Evolutionary conservation across 2,888 invertebrate species (phyloP), one percentile per base, ranked within the genome.

Genomic region (Agelastica alni): DNA sequence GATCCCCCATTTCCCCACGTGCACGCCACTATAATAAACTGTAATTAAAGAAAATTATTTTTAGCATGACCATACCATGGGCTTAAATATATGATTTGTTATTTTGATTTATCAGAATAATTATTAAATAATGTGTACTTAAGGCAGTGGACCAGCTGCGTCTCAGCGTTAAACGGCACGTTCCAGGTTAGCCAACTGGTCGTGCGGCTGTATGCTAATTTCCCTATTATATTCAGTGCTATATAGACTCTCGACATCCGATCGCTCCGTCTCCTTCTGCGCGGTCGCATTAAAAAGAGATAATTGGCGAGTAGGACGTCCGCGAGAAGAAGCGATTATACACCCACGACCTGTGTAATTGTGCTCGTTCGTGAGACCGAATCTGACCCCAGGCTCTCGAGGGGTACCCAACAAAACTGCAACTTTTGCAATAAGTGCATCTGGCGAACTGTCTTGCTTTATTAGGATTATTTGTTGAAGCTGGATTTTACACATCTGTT

Each of bases 81-180:
- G 71, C 70, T 70, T 73, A 73, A 73, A 74, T 71, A 72, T 73
- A 75, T 71, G 75, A 77, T 76, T 76, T 73, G 76, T 75, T 75
- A 75, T 75, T 77, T 77, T 76, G 76, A 77, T 77, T 77, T 76
- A 77, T 77, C 76, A 74, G 76, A 77, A 76, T 76, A 76, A 77
- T 76, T 76, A 76, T 76, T 76, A 75, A 77, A 77, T 76, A 76
- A 76, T 75, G 74, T 69, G 69, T 73, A 75, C 74, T 76, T 75
- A 75, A 64, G 52, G 60, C 70, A 69, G 68, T 55, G 58, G 68
- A 45, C 70, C 75, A 68, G 56, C 22, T 56, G 31, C 9, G 32
- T 56, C 18, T 45, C 45, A 26, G 30, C n/a, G 32, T 14, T 34
- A 30, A 16, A 22, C 9, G 36, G 42, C 57, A 37, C 28, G 31